Conservation (phyloP, 2,888 invertebrate species). For the Onchidella celtica region DNA sequence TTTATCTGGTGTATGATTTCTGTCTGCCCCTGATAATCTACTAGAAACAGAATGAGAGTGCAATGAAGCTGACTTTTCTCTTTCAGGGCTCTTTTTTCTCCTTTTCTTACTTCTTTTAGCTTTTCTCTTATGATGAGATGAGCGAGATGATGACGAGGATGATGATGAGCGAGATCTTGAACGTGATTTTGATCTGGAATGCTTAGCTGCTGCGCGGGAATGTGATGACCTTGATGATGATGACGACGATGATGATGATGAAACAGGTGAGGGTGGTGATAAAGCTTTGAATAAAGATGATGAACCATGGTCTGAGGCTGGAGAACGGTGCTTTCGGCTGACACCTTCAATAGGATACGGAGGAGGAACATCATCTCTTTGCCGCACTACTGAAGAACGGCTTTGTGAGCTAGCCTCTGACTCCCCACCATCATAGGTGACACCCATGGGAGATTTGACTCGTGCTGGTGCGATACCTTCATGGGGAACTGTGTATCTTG, state of each 20-base stretch:
- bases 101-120: not conserved
- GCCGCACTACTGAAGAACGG: constrained; percentile 37
- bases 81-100: constrained; percentile 9
- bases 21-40: not conserved
- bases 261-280: constrained; percentile 47
- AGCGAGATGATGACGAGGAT: constrained; percentile 8
- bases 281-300: constrained; percentile 29
- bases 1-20: constrained; percentile 29
- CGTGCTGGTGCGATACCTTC: constrained; percentile 5
- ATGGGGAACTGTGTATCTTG: constrained; percentile 23
- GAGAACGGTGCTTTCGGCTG: constrained; percentile 16
- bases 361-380: constrained; percentile 45
- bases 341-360: constrained; percentile 47
- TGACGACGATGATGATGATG: constrained; percentile 35
- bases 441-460: constrained; percentile 35
- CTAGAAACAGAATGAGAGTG: not conserved
- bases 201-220: not conserved
- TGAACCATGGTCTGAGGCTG: constrained; percentile 21
- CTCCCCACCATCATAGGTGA: constrained; percentile 38
- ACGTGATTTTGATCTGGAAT: constrained; percentile 24
- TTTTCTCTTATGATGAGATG: not conserved
- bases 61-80: not conserved
- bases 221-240: constrained; percentile 14
- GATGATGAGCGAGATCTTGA: constrained; percentile 23
- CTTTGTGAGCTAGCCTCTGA: constrained; percentile 48